A percentile compares a stretch with the other conserved stretches of the same genome.
Conservation (phyloP, 2,113 vertebrate genomes). For the Cathartes aura region DNA sequence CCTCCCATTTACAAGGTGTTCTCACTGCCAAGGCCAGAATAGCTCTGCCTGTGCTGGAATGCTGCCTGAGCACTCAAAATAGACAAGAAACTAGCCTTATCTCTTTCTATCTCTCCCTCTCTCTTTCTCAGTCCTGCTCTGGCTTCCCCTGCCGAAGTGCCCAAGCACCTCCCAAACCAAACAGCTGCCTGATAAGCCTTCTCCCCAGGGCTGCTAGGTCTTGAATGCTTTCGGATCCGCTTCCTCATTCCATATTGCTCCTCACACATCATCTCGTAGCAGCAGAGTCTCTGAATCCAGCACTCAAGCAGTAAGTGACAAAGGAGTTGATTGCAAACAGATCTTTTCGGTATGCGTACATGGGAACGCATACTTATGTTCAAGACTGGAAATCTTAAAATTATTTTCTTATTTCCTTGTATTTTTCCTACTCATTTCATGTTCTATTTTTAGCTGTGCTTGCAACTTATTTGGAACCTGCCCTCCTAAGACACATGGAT, state of each 20-base stretch:
- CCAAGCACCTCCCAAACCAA: background rate
- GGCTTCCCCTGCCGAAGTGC: background rate
- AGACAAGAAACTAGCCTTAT: background rate
- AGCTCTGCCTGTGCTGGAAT: background rate
- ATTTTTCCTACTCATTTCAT: background rate
- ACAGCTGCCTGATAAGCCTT: background rate
- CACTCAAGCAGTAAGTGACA: slow-evolving; percentile 21
- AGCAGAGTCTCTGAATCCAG: background rate
- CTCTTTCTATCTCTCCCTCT: background rate
- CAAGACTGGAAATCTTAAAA: slow-evolving; percentile 4
- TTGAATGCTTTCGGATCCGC: background rate
- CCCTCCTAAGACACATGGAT: background rate
- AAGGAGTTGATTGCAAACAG: slow-evolving; percentile 36
- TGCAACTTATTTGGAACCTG: slow-evolving; percentile 24
- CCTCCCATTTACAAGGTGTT: background rate
- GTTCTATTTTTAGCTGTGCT: slow-evolving; percentile 39
- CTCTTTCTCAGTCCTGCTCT: background rate
- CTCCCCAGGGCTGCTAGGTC: background rate
- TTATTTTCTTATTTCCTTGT: background rate
- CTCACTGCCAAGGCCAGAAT: background rate
- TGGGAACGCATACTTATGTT: background rate
- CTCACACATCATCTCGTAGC: background rate
- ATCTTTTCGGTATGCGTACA: background rate
- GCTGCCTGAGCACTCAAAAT: background rate
- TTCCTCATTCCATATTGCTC: background rate